Evolutionary conservation across 2,797 vertebrate species (phyloP), one percentile per base, ranked within the genome.

Genomic region (Lophotriccus pileatus): DNA sequence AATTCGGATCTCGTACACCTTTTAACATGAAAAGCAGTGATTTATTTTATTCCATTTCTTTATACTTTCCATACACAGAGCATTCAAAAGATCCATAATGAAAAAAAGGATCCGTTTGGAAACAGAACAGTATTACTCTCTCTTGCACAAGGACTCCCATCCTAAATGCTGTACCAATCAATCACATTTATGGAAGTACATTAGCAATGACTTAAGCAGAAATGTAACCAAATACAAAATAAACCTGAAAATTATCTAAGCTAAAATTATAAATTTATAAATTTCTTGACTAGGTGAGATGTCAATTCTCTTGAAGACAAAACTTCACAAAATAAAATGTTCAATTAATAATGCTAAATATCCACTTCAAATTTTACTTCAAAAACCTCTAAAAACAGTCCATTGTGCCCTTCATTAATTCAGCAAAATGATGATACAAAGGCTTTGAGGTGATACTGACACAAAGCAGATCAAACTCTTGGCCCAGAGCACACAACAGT

Each of bases 121-220:
- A 78, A 46, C 4, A 60, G 12, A 66, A 53, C 14, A 43, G 15
- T 25, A 46, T n/a, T 37, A 30, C 12, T 25, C 47, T 36, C 44
- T 9, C 20, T 44, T 43, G 47, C 52, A 83, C 28, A 16, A 36
- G 16, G n/a, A 39, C 14, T 63, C 13, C 21, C 13, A 62, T 25
- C 10, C 27, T 46, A 64, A 84, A 78, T 8, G 8, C 24, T 23
- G 15, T n/a, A 52, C 7, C 2, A 1, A 53, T 22, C 0, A 0
- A 41, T 0, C 0, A 44, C 14, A 25, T 32, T 24, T 73, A 8
- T 2, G 2, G 28, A 58, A 60, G 22, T 49, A 30, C 12, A 58
- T 7, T 18, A 68, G 22, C 58, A 60, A 16, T 17, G 11, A 25
- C 47, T 79, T 22, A 36, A 58, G 53, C 13, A 70, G 64, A 86